Evolutionary conservation across 2,113 vertebrate genomes (phyloP).

Genomic region (Dipodomys merriami): DNA sequence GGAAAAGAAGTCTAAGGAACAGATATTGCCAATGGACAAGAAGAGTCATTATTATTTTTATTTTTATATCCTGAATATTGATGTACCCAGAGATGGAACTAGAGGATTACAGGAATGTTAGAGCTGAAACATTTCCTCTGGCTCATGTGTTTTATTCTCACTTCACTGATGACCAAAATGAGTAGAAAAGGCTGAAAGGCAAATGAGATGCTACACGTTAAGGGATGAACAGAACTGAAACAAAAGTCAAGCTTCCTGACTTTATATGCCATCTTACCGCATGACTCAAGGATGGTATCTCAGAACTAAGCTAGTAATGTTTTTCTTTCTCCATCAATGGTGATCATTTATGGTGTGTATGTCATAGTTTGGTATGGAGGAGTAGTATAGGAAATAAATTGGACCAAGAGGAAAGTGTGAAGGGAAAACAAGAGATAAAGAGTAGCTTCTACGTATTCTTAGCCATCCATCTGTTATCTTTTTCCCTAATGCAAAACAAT

Average conservation of each 20-base stretch:
- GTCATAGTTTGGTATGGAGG: not conserved
- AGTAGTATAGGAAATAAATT: not conserved
- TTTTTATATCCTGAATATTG: not conserved
- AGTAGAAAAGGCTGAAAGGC: not conserved
- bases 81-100: not conserved
- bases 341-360: not conserved
- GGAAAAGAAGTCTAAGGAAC: not conserved
- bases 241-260: not conserved
- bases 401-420: not conserved
- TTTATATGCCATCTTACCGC: not conserved
- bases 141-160: not conserved
- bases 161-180: not conserved
- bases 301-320: not conserved
- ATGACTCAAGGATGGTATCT: not conserved
- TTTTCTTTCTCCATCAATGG: not conserved
- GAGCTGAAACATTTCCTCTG: not conserved
- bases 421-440: not conserved
- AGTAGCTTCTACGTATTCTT: not conserved
- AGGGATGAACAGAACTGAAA: not conserved
- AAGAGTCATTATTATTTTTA: not conserved
- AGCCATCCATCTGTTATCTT: not conserved
- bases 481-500: conserved; percentile 3
- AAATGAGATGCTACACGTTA: not conserved
- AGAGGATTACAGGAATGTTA: not conserved
- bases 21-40: not conserved